Evolutionary conservation across 2,797 vertebrate species (phyloP).

Genomic region (Tamandua tetradactyla): DNA sequence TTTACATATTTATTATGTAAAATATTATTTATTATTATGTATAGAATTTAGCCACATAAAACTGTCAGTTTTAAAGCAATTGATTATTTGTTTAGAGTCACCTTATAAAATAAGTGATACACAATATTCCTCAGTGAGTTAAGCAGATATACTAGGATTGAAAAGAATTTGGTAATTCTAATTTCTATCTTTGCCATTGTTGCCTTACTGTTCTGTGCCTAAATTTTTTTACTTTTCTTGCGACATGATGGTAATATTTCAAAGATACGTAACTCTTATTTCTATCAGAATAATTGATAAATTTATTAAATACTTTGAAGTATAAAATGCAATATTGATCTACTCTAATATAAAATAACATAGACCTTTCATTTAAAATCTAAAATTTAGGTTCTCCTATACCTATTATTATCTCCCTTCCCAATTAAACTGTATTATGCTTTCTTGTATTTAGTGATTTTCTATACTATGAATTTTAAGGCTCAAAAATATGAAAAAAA

Average conservation of each 20-base stretch:
- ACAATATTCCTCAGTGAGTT: slow-evolving; percentile 37
- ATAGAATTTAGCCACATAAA: slow-evolving; percentile 62
- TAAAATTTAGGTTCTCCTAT: slow-evolving; percentile 45
- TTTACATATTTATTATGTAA: too few species aligned
- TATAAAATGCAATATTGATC: slow-evolving; percentile 67
- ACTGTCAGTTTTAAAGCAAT: slow-evolving; percentile 57
- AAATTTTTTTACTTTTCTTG: not conserved
- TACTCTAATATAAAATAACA: slow-evolving; percentile 57
- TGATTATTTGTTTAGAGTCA: slow-evolving; percentile 54
- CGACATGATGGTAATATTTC: slow-evolving; percentile 55
- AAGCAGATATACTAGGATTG: slow-evolving; percentile 26
- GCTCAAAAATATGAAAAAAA: not conserved
- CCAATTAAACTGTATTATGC: slow-evolving; percentile 20
- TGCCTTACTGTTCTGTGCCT: not conserved
- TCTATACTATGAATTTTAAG: slow-evolving; percentile 13
- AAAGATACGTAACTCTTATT: slow-evolving; percentile 41
- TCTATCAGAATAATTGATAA: slow-evolving; percentile 55
- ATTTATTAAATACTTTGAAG: slow-evolving; percentile 57
- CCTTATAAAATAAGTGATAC: slow-evolving; percentile 63
- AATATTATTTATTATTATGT: slow-evolving; percentile 68
- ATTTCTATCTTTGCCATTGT: not conserved
- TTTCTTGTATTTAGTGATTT: slow-evolving; percentile 30
- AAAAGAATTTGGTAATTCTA: slow-evolving; percentile 33
- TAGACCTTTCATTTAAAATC: slow-evolving; percentile 53
- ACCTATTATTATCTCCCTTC: slow-evolving; percentile 6